A percentile compares a stretch with the other conserved stretches of the same genome.
Conservation (phyloP, 2,797 vertebrate genomes). For the Otolemur crassicaudatus region DNA sequence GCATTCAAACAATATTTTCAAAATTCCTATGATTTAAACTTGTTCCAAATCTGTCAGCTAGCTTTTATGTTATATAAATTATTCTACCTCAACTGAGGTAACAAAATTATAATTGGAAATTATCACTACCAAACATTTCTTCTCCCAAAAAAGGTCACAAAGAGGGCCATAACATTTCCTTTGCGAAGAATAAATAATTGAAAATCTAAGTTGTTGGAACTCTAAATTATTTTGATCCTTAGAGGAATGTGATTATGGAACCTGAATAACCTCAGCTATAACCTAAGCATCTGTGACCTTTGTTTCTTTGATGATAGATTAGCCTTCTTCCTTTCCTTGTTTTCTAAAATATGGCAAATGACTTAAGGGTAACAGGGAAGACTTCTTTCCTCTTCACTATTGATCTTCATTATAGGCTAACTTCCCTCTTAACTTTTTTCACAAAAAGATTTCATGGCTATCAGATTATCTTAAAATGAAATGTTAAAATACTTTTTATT, state of each 20-base stretch:
- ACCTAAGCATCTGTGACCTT: neutral
- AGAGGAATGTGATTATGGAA: neutral
- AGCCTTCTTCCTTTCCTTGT: neutral
- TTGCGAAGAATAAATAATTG: neutral
- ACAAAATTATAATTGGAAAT: conserved; percentile 44
- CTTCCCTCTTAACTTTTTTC: neutral
- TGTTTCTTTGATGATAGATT: neutral
- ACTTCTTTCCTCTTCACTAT: neutral
- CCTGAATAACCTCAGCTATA: neutral
- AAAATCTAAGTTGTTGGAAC: neutral
- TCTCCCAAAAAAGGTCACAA: neutral
- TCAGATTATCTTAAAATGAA: neutral
- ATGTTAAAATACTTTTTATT: neutral
- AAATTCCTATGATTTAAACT: conserved; percentile 13
- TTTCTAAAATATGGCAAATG: neutral
- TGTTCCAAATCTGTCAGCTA: neutral
- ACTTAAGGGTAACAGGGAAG: neutral
- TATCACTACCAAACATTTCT: conserved; percentile 8
- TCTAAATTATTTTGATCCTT: neutral
- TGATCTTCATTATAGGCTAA: neutral
- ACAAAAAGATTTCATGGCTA: neutral
- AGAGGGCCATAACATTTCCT: neutral
- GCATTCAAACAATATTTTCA: conserved; percentile 20
- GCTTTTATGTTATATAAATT: neutral
- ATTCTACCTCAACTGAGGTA: conserved; percentile 31